Base-by-base conservation (phyloP, 2,888 invertebrate species). In the Nineta flava region DNA sequence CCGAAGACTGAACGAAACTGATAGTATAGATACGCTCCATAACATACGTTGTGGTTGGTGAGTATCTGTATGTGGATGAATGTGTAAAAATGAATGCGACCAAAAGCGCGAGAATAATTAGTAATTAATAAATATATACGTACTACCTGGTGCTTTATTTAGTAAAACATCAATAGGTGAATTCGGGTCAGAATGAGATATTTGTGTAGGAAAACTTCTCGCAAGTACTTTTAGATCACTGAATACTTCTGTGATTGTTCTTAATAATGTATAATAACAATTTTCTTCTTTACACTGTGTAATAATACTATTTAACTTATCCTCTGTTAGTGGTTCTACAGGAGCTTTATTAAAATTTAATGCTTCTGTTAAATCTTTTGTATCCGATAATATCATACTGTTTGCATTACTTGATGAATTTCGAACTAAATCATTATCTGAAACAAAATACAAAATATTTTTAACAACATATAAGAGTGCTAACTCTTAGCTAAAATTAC, bases 181-280 rank as follows among this genome's bases (percentile, higher is more conserved):
- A 53, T 66, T 65, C 50, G 63, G 60, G 54, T 65, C 63, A 54
- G 56, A 70, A 68, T 59, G 68, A 62, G 57, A 69, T 53, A n/a
- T n/a, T 32, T 49, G 32, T 60, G 66, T 62, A 59, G 75, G 69
- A 71, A 92, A 85, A 73, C 84, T 87, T 58, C 77, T 73, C 46
- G 84, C 78, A 48, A 93, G 66, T 53, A 81, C 73, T 54, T 80
- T 79, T 41, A 80, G 75, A 53, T 74, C 73, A 53, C 75, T 75
- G 65, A 85, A 93, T 1, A 90, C 83, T 63, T 83, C 80, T 1
- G 85, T 84, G 32, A 93, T 65, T 12, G 83, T 82, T 50, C 83
- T 73, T 53, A 85, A 82, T 43, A 93, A 68, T 9, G 79, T 75
- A 44, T 84, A 77, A 60, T 83, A 86, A 50, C 76, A 73, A 55